Evolutionary conservation across 2,888 invertebrate species (phyloP).

Genomic region (Harmothoe impar): DNA sequence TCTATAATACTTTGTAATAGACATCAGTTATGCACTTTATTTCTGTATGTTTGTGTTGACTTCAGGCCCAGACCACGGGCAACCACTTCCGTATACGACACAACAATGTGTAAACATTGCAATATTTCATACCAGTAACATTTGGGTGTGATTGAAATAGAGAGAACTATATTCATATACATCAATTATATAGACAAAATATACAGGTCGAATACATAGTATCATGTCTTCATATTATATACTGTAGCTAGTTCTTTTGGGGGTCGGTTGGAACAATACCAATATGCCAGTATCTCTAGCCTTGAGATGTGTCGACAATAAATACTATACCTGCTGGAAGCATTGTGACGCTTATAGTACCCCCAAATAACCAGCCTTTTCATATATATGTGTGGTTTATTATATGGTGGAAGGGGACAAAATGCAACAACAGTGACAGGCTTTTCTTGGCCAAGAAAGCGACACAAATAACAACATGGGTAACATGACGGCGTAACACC

Average conservation of each 20-base stretch:
- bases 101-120: background rate
- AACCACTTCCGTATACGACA: background rate
- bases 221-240: background rate
- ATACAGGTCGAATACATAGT: conserved; percentile 9
- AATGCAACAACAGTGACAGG: conserved; percentile 21
- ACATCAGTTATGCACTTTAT: background rate
- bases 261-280: background rate
- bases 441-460: background rate
- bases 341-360: too few relatives aligned
- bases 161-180: conserved; percentile 53
- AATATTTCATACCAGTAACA: background rate
- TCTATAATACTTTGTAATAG: conserved; percentile 28
- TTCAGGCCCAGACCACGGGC: background rate
- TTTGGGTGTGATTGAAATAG: background rate
- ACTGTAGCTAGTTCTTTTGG: background rate
- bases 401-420: background rate
- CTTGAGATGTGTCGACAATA: background rate
- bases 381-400: too few relatives aligned
- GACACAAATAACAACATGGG: background rate
- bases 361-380: too few relatives aligned
- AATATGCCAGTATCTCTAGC: background rate
- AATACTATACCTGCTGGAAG: too few relatives aligned
- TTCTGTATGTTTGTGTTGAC: background rate
- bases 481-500: background rate
- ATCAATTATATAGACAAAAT: conserved; percentile 46